Evolutionary conservation across 2,113 vertebrate genomes (phyloP).

Genomic region (Paradoxurus hermaphroditus): DNA sequence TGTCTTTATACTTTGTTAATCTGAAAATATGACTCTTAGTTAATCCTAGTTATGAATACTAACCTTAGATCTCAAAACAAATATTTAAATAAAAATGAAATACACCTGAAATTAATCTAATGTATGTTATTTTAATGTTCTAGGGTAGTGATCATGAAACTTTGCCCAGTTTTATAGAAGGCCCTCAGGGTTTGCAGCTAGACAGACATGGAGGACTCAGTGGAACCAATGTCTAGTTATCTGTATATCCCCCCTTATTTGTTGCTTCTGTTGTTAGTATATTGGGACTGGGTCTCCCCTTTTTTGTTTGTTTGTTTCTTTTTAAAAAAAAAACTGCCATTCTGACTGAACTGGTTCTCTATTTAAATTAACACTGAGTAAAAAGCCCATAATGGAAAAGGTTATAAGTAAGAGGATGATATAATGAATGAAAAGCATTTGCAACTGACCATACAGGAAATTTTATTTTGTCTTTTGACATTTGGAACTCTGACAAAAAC

Average conservation of each 20-base stretch:
- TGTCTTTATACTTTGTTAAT: background rate
- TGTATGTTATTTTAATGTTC: background rate
- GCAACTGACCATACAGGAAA: background rate
- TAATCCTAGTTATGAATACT: background rate
- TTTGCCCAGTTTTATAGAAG: background rate
- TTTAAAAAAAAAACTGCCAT: background rate
- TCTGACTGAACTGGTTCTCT: constrained; percentile 12
- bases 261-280: background rate
- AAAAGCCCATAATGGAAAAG: background rate
- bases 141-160: background rate
- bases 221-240: background rate
- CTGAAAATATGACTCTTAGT: background rate
- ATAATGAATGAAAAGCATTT: constrained; percentile 9
- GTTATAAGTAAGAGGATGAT: constrained; percentile 31
- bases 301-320: background rate
- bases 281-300: background rate
- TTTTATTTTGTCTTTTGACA: background rate
- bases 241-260: background rate
- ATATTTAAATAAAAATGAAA: background rate
- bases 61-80: background rate
- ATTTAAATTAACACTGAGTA: constrained; percentile 45
- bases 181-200: background rate
- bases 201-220: too few species aligned
- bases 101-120: background rate
- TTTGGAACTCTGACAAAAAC: background rate